Base-by-base conservation (phyloP, 2,888 invertebrate species). In the Isotomurus palustris region DNA sequence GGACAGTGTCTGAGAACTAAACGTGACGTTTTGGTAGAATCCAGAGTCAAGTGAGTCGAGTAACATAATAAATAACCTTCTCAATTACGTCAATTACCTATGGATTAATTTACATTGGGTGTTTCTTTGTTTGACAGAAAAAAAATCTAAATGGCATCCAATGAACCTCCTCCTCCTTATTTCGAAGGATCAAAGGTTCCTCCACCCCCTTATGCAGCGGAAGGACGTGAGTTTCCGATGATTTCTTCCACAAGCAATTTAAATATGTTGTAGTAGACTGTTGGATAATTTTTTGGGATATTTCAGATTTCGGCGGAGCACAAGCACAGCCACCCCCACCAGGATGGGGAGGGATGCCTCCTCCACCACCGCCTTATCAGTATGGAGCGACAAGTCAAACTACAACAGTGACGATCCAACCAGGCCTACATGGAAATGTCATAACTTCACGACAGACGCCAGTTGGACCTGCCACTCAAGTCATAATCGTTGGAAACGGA, bases 281-380 rank as follows among this genome's bases (percentile, higher is more conserved):
- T 8, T 10, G 32, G 14, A 10, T 32, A 10, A 10, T 32, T 8
- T 10, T 10, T 32, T 32, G 32, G 32, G 32, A 32, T 32, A 8
- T 32, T 32, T 32, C 8, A 32, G 14, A 32, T 32, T 14, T 32
- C 14, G 32, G 14, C 14, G 8, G 32, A 10, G 32, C 8, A 32
- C 6, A 19, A 43, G 28, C 4, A 24, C 47, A 29, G 19, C 19
- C 19, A 14, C 47, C 47, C 5, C 8, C 47, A 28, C 47, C 47
- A 29, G 47, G 47, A 47, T 47, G 47, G 47, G 47, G 47, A n/a
- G 5, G 28, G 5, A 28, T 28, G 27, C 47, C 47, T 17, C 47
- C 47, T 27, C 47, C 47, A 47, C 47, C 47, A 5, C 47, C 47
- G 17, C 28, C 47, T 47, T 47, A 47, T 47, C 47, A 47, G 17